Base-by-base conservation (phyloP, 1,140 invertebrate species). In the Orius laevigatus region DNA sequence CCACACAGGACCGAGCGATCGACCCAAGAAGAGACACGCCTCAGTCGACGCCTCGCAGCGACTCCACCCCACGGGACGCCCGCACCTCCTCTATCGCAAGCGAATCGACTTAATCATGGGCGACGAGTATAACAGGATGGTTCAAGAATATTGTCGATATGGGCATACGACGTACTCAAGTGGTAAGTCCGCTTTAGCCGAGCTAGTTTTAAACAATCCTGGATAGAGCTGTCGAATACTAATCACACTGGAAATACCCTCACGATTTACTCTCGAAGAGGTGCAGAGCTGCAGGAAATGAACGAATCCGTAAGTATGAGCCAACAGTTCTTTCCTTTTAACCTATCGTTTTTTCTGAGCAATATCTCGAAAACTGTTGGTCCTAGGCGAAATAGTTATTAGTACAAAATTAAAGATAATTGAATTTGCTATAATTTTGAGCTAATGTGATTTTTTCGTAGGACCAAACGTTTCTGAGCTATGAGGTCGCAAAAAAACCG, bases 161-260 rank as follows among this genome's bases (percentile, higher is more conserved):
- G 93, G 95, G 95, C 31, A n/a, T 98, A 92, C 66, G 78, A 45
- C 63, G 74, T 49, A 66, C 70, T 25, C 66, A 75, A n/a, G n/a
- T n/a, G 54, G 66, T 67, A 48, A 49, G 25, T 25, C 25, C 25
- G 25, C 3, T 25, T 25, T 25, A 8, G 25, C 45, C 70, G 88
- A 56, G 93, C 93, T n/a, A 95, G 91, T 61, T 98, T 86, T 65
- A n/a, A 97, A 95, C 63, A 98, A 98, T 67, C 89, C 93, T 32
- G n/a, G 93, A 98, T 63, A 75, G 94, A 67, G 95, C 95, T 54
- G 95, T 98, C 12, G 95, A 99, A 70, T 98, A 98, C 70, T 98
- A 47, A 75, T 98, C n/a, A n/a, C 56, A 89, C 76, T 55, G 87
- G 87, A n/a, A 48, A 89, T 90, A 59, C 84, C 84, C 34, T 70